Evolutionary conservation across 2,888 invertebrate genomes (phyloP).

Genomic region (Eupeodes luniger): DNA sequence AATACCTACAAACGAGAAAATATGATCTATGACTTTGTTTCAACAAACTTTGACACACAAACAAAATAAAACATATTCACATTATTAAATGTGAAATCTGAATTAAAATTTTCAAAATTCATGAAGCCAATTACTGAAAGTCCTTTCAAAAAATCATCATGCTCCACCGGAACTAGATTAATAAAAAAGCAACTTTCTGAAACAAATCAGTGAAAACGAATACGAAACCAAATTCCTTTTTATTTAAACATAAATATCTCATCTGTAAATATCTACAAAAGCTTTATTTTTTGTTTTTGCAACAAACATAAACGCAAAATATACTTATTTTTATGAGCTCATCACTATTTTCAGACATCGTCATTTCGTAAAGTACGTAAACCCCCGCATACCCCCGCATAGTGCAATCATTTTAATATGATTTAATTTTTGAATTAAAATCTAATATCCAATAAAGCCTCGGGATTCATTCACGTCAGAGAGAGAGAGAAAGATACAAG

Average conservation of each 20-base stretch:
- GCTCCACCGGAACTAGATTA: constrained; percentile 6
- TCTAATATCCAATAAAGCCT: constrained; percentile 67
- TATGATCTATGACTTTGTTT: not conserved
- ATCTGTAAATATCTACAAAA: constrained; percentile 21
- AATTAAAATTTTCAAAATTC: constrained; percentile 46
- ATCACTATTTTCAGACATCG: not conserved
- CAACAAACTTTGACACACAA: not conserved
- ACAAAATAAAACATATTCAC: not conserved
- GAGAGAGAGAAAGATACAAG: constrained; percentile 1
- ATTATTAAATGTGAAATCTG: not conserved
- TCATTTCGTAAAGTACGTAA: not conserved
- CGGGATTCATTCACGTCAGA: constrained; percentile 48
- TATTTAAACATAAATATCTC: constrained; percentile 20
- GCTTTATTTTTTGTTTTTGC: constrained; percentile 2
- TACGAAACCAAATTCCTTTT: not conserved
- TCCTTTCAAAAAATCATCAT: constrained; percentile 18
- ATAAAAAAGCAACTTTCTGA: constrained; percentile 14
- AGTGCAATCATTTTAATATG: constrained; percentile 70
- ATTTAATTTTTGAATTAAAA: constrained; percentile 73
- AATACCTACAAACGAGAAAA: not conserved
- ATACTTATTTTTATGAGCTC: not conserved
- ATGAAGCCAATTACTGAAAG: constrained; percentile 62
- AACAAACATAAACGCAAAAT: not conserved
- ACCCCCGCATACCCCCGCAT: not conserved
- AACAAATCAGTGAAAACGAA: not conserved